phyloP scores from a whole-genome alignment of 2,888 invertebrate genomes.

The Arenicola marina region DNA sequence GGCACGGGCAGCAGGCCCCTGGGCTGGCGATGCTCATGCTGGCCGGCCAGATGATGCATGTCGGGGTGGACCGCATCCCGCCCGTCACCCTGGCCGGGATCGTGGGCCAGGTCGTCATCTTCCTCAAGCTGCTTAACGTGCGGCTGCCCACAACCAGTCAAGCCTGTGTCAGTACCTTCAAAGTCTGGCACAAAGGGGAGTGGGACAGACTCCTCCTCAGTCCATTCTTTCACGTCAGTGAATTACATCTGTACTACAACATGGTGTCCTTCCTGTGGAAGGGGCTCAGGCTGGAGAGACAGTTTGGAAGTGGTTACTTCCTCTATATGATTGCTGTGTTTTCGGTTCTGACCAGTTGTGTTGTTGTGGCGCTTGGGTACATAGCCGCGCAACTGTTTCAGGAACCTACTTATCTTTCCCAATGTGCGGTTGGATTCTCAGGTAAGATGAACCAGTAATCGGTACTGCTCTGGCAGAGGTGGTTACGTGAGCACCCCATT shows the following conservation, averaged over 20 bases:
- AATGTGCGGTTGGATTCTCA: constrained; percentile 72
- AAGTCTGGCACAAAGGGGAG: constrained; percentile 58
- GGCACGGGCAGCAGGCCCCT: too few relatives aligned
- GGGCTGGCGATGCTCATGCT: constrained; percentile 19
- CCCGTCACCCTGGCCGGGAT: constrained; percentile 66
- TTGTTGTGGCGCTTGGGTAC: constrained; percentile 64
- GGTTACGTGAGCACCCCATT: too few relatives aligned
- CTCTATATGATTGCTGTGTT: constrained; percentile 65
- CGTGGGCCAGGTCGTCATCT: constrained; percentile 62
- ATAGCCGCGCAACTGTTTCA: constrained; percentile 61
- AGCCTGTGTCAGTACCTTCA: constrained; percentile 66
- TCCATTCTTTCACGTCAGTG: constrained; percentile 68
- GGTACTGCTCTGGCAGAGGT: too few relatives aligned
- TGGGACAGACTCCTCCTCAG: constrained; percentile 63
- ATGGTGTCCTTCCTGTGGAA: constrained; percentile 70
- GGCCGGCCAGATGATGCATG: constrained; percentile 29
- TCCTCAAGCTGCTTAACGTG: constrained; percentile 50
- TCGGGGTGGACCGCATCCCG: constrained; percentile 62
- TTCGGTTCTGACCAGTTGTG: constrained; percentile 63
- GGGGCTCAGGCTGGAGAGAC: constrained; percentile 53
- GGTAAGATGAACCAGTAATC: too few relatives aligned
- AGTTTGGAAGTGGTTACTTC: constrained; percentile 66
- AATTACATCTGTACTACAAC: constrained; percentile 72
- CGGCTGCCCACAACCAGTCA: constrained; percentile 42
- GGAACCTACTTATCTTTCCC: constrained; percentile 63